Evolutionary conservation across 1,140 invertebrate species (phyloP).

Genomic region (Platorchestia sp.): DNA sequence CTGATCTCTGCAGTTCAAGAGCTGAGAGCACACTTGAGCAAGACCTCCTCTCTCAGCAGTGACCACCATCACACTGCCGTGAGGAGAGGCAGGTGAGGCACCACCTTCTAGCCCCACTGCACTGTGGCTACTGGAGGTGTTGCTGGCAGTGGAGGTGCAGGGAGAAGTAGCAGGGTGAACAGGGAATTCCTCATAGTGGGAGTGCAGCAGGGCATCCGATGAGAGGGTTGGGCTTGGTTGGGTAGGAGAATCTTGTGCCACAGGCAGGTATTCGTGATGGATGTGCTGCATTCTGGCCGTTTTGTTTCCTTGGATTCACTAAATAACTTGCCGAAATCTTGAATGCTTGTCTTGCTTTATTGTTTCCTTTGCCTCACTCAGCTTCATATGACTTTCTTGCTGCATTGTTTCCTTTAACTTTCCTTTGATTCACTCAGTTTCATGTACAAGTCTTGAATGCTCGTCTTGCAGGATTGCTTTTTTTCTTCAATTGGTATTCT

Average conservation of each 20-base stretch:
- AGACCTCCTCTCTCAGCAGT: not conserved
- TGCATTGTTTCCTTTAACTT: not conserved
- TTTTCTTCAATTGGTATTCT: not conserved
- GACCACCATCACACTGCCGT: constrained; percentile 39
- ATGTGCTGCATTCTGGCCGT: not conserved
- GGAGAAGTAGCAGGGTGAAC: not conserved
- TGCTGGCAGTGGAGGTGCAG: not conserved
- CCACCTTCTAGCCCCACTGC: constrained; percentile 20
- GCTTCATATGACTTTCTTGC: no score
- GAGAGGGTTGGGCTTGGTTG: constrained; percentile 29
- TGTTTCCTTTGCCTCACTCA: no score
- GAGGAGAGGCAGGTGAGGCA: not conserved
- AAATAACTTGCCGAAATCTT: not conserved
- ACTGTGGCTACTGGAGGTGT: constrained; percentile 37
- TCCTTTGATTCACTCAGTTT: not conserved
- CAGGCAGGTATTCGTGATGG: constrained; percentile 6
- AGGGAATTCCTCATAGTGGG: constrained; percentile 16
- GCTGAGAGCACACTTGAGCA: not conserved
- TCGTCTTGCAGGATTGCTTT: not conserved
- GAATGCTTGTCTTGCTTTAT: no score
- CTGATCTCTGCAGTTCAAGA: not conserved
- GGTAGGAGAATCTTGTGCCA: constrained; percentile 23
- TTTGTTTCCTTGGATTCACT: not conserved
- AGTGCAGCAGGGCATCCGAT: constrained; percentile 7
- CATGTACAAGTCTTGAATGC: not conserved